Base-by-base conservation (phyloP, 1,140 invertebrate genomes). In the Bradysia coprophila region DNA sequence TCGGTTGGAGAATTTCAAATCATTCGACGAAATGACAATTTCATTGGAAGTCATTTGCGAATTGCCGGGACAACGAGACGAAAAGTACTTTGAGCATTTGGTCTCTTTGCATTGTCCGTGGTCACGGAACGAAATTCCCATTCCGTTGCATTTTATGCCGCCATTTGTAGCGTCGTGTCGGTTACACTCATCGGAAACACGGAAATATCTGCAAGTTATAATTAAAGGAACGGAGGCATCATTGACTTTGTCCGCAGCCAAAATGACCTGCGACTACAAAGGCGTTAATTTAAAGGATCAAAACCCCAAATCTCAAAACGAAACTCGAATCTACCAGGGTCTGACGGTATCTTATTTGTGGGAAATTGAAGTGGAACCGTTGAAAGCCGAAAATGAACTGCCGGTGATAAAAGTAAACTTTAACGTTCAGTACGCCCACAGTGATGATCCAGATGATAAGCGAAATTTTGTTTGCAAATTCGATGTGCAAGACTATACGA, bases 301-400 rank as follows among this genome's bases (percentile, higher is more conserved):
- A 38, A 83, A 82, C 61, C 74, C 76, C 5, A 55, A 62, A 39
- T 53, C 53, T 21, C 44, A 54, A 21, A 42, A 52, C 20, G 37
- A 48, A 31, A 52, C 56, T 43, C 55, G 21, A 38, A 18, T n/a
- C 36, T 53, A 58, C 21, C 60, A 61, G 50, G 46, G 50, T 0
- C 71, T 81, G 45, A 80, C 72, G 37, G 75, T 80, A 0, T 81
- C 78, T 1, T 89, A 80, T 55, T 75, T 91, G 67, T 90, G 84
- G 81, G 80, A 87, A 61, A 57, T 91, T 16, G 71, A 78, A 34
- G 68, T 61, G 59, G 76, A 61, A 57, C 73, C 61, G 16, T 59
- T 62, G 50, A 74, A 59, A 46, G 68, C 55, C 0, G 56, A 59
- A 42, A 43, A 50, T 1, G 56, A 66, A 53, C 64, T 52, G 46